Evolutionary conservation across 2,113 vertebrate species (phyloP).

Genomic region (Zeus faber): DNA sequence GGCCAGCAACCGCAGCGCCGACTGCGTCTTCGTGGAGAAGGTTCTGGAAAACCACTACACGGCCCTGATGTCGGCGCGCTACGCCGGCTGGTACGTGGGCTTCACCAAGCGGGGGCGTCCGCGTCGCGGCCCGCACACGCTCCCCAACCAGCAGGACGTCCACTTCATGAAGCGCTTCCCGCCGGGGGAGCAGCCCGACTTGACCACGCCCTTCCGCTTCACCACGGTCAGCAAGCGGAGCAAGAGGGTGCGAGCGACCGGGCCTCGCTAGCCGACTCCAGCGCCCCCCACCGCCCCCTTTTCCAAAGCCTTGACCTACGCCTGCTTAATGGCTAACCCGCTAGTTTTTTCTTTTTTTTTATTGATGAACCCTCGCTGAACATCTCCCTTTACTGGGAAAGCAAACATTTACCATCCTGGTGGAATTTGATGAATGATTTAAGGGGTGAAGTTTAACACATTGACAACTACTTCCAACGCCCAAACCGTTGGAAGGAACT

Average conservation of each 20-base stretch:
- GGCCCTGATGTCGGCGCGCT: slow-evolving; percentile 78
- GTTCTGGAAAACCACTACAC: slow-evolving; percentile 84
- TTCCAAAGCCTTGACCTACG: slow-evolving; percentile 52
- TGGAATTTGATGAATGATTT: slow-evolving; percentile 61
- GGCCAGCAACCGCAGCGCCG: slow-evolving; percentile 76
- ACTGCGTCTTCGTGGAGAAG: slow-evolving; percentile 82
- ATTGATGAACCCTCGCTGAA: slow-evolving; percentile 45
- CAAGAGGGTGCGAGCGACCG: slow-evolving; percentile 71
- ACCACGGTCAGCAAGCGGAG: slow-evolving; percentile 78
- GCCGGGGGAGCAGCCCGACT: slow-evolving; percentile 74
- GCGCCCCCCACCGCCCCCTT: slow-evolving; percentile 32
- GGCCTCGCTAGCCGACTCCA: slow-evolving; percentile 66
- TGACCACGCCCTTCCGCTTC: slow-evolving; percentile 77
- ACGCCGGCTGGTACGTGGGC: slow-evolving; percentile 79
- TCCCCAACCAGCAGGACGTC: slow-evolving; percentile 78
- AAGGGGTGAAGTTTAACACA: slow-evolving; percentile 47
- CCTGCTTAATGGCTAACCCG: slow-evolving; percentile 55
- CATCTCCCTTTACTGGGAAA: slow-evolving; percentile 47
- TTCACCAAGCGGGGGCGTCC: slow-evolving; percentile 78
- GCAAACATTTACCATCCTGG: slow-evolving; percentile 51
- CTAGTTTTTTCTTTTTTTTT: slow-evolving; percentile 46
- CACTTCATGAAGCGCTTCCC: slow-evolving; percentile 82
- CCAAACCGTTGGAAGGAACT: slow-evolving; percentile 44
- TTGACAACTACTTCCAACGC: slow-evolving; percentile 55
- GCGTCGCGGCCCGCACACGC: slow-evolving; percentile 72